Base-by-base conservation (phyloP, 2,888 invertebrate species). In the Eupithecia insigniata region DNA sequence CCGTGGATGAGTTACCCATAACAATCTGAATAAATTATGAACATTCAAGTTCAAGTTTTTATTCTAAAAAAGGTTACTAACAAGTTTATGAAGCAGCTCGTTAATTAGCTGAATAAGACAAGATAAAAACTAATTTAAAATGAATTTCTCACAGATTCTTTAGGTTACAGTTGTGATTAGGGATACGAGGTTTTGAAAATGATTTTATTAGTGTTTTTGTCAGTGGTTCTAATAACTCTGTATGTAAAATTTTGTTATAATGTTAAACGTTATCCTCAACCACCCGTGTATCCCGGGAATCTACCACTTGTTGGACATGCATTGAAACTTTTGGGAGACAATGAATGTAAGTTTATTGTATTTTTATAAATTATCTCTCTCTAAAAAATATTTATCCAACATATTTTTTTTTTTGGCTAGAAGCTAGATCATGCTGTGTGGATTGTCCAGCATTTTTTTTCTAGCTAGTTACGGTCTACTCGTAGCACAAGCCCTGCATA, bases 291-390 rank as follows among this genome's bases (percentile, higher is more conserved):
- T 32, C 26, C 72, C 1, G 77, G 77, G 28, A 62, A 66, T 14
- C 66, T 72, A 61, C 77, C 77, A 1, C 8, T 76, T 0, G 32
- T 78, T 28, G 77, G 77, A 0, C 77, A 78, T 18, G 65, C 72
- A 2, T 65, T 71, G 46, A 66, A 66, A 26, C 55, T 78, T 18
- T 12, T 76, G 0, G 76, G 77, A n/a, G 74, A 76, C 26, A 67
- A 61, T 30, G 69, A 78, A 71, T 55, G 77, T 78, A 66, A 78
- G 76, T 68, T 39, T 1, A n/a, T n/a, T 5, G 12, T 43, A 18
- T 46, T 46, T 46, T n/a, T 46, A 7, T 39, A 18, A n/a, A n/a
- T n/a, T n/a, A n/a, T n/a, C n/a, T n/a, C n/a, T n/a, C n/a, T n/a
- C n/a, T n/a, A n/a, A n/a, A n/a, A n/a, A n/a, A n/a, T n/a, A n/a